Base-by-base conservation (phyloP, 2,113 vertebrate species). In the Channa argus region DNA sequence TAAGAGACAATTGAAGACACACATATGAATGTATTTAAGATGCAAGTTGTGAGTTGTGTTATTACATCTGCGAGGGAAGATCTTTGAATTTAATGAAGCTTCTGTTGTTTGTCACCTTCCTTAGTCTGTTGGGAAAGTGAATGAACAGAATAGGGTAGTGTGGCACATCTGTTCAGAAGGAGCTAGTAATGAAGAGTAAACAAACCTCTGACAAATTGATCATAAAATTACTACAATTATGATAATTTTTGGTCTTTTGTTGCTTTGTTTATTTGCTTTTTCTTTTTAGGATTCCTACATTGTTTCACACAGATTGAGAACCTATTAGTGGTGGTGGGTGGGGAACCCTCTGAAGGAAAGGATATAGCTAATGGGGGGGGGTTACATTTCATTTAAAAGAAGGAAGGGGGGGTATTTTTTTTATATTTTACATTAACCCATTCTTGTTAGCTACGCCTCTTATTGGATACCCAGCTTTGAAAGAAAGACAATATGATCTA, bases 141-240 rank as follows among this genome's bases (percentile, higher is more conserved):
- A 51, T 55, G 58, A 70, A 62, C 8, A 24, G 50, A 64, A 68
- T 12, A 52, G 43, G 44, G 46, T n/a, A 43, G 59, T 33, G 70
- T 62, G 14, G 63, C 61, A 62, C 86, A 84, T 88, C 78, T 86
- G 86, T 80, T 90, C 73, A 74, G 56, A 63, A 47, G n/a, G 75
- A 79, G 54, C 50, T 36, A 10, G 3, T 68, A 55, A 58, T 38
- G 34, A 43, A 12, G 66, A 49, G 70, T 77, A 73, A 87, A 86
- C 87, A 86, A 85, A 80, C 51, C 38, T 74, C 50, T 58, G 55
- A 74, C 80, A 65, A 76, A 83, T 14, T 62, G 14, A 74, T 79
- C 51, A 11, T 13, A 5, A 68, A 73, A 70, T 52, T 36, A 62
- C 61, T 46, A 34, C 58, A 61, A 70, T 70, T 53, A 54, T 77